phyloP scores from a whole-genome alignment of 2,888 invertebrate species.

The Rhabditoides inermis region DNA sequence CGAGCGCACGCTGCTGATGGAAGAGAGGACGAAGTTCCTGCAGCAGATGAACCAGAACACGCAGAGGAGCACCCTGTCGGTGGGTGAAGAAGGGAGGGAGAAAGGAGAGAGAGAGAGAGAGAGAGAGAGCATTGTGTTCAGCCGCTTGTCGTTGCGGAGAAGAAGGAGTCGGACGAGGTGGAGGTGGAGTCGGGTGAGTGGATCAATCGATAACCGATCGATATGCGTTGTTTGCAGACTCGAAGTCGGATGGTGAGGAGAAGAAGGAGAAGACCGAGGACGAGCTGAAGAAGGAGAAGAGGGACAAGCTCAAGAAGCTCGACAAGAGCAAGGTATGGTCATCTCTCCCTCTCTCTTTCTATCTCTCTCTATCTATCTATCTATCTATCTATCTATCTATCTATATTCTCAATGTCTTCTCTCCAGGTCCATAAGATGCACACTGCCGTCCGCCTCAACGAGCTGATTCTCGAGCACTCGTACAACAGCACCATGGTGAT shows the following conservation, averaged over 20 bases:
- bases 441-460: constrained; percentile 94
- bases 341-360: background rate
- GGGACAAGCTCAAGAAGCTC: constrained; percentile 36
- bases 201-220: background rate
- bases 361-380: background rate
- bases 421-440: constrained; percentile 90
- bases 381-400: background rate
- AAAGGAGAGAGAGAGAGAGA: no score
- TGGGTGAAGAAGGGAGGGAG: no score
- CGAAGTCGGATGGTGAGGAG: background rate
- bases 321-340: constrained; percentile 36
- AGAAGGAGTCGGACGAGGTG: constrained; percentile 16
- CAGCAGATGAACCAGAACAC: constrained; percentile 66
- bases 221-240: no score
- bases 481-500: constrained; percentile 94
- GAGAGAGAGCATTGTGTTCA: no score
- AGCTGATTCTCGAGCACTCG: constrained; percentile 90
- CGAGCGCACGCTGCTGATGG: constrained; percentile 96
- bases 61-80: no score
- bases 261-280: constrained; percentile 2
- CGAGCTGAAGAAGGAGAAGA: constrained; percentile 24
- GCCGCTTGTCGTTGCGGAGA: constrained; percentile 29
- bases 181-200: background rate
- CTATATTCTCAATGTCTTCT: background rate
- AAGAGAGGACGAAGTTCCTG: constrained; percentile 93